Evolutionary conservation across 1,140 invertebrate genomes (phyloP), one percentile per base, ranked within the genome.

Genomic region (Cataglyphis hispanica): DNA sequence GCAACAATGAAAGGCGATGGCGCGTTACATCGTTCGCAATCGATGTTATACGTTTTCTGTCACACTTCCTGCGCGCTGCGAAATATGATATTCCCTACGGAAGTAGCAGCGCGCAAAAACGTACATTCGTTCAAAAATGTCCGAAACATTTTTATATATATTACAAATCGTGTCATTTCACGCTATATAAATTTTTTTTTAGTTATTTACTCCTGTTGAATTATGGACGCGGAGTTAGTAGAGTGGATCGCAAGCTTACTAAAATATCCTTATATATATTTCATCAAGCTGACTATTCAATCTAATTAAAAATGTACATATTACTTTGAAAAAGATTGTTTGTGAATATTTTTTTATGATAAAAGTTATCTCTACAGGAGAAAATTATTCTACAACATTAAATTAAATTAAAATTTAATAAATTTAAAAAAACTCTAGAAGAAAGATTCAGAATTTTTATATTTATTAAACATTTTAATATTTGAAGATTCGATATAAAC

Each of bases 21-120:
- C 67, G 78, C 78, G 78, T 83, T 74, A 74, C 78, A 83, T 74
- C 67, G 67, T 58, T 83, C 67, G 37, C 78, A 83, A 83, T 83
- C 78, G 78, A 72, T 74, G 67, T 83, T 83, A 61, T 83, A 72
- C 78, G 78, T 83, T 83, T 83, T 72, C 67, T 74, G 78, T 83
- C 78, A 72, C 53, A 60, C 46, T 83, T 83, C 78, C 78, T 46
- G 67, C 16, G 16, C 46, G 46, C n/a, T 83, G 37, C 67, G 72
- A 83, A 83, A 83, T 83, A 46, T 74, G 67, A 83, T 83, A 74
- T 72, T 83, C 78, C 22, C 53, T 34, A 25, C 78, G 78, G 78
- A 83, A 83, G 78, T 83, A 50, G 46, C 53, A 25, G 27, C 37
- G 19, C 56, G 37, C 67, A 34, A 80, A 67, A 80, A 67, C 76